Conservation (phyloP, 2,797 vertebrate genomes). For the Moxostoma hubbsi region DNA sequence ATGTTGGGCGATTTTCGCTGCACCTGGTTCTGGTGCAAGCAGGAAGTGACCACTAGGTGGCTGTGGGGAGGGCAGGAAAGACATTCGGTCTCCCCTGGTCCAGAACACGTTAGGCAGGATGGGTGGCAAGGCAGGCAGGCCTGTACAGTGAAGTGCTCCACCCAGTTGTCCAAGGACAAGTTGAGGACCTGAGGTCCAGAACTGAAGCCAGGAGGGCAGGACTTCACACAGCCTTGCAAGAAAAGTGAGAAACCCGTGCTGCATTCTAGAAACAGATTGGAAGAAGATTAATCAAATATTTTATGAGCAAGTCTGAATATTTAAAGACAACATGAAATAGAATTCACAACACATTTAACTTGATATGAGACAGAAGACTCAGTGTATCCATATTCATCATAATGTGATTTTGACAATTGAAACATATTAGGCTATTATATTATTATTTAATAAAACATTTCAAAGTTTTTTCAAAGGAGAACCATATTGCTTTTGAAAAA, state of each 20-base stretch:
- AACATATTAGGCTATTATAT: too few species aligned
- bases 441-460: too few species aligned
- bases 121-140: conserved; percentile 89
- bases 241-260: conserved; percentile 92
- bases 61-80: conserved; percentile 89
- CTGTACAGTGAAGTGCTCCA: conserved; percentile 83
- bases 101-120: conserved; percentile 87
- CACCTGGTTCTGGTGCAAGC: conserved; percentile 81
- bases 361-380: too few species aligned
- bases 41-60: conserved; percentile 78
- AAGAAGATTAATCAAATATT: background rate
- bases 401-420: too few species aligned
- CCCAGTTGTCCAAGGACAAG: conserved; percentile 86
- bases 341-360: too few species aligned
- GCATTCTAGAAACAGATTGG: conserved; percentile 79
- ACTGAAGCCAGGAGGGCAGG: conserved; percentile 85
- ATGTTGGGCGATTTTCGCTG: conserved; percentile 81
- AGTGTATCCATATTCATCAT: too few species aligned
- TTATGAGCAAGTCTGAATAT: too few species aligned
- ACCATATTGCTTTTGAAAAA: too few species aligned
- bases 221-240: conserved; percentile 92
- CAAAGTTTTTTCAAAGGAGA: too few species aligned
- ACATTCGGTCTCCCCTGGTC: conserved; percentile 82
- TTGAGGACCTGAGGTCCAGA: conserved; percentile 82
- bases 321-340: too few species aligned